These are phyloP conservation scores for Eucriotettix oculatus DNA, from an alignment of 2,888 invertebrate genomes.

Conservation along the genomic window DNA sequence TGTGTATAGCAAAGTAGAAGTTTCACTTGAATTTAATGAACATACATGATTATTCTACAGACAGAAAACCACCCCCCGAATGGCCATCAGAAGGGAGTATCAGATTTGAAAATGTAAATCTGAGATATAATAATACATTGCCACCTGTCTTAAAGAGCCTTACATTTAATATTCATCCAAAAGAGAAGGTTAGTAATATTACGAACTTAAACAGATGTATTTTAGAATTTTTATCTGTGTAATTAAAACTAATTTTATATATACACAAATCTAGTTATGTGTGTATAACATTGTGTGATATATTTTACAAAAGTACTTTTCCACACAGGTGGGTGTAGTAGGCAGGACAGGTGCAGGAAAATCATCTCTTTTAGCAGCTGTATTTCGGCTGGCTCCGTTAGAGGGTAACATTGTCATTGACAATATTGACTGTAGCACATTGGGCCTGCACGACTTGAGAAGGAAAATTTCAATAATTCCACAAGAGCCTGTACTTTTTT, in stretches of 20 bases:
- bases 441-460: constrained; percentile 62
- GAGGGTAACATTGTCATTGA: constrained; percentile 65
- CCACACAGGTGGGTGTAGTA: constrained; percentile 30
- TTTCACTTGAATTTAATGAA: too few species aligned
- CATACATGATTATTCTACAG: constrained; percentile 4
- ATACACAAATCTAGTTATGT: too few species aligned
- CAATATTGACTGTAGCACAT: constrained; percentile 45
- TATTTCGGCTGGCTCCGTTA: constrained; percentile 36
- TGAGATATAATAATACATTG: constrained; percentile 29
- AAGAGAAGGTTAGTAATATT: constrained; percentile 22
- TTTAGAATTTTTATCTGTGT: too few species aligned
- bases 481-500: constrained; percentile 78
- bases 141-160: constrained; percentile 31
- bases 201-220: constrained; percentile 32
- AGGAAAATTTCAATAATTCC: constrained; percentile 81
- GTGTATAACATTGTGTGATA: too few species aligned
- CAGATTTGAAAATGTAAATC: constrained; percentile 22
- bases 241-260: too few species aligned
- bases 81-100: constrained; percentile 21
- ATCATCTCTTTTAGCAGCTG: too few species aligned
- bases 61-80: constrained; percentile 12
- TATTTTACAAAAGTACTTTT: constrained; percentile 43
- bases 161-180: constrained; percentile 22
- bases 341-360: too few species aligned
- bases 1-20: background rate